Evolutionary conservation across 2,113 vertebrate genomes (phyloP).

Genomic region (Paradisaea rubra): DNA sequence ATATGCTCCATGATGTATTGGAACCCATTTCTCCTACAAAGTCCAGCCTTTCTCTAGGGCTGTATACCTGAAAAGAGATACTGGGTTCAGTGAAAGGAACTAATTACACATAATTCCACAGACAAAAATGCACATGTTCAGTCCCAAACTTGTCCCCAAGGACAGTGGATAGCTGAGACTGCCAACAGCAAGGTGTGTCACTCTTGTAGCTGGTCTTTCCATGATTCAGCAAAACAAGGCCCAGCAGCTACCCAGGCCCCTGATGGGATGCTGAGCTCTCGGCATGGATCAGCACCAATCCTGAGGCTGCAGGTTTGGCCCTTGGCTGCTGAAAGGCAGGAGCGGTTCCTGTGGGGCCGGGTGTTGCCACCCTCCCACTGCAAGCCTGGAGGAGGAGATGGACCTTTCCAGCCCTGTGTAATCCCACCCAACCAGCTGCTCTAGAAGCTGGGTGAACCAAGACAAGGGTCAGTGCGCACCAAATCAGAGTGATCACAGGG

Average conservation of each 20-base stretch:
- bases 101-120: not conserved
- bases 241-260: not conserved
- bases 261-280: not conserved
- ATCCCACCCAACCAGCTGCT: not conserved
- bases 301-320: not conserved
- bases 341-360: not conserved
- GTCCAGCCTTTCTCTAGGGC: not conserved
- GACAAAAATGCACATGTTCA: not conserved
- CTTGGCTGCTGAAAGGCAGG: not conserved
- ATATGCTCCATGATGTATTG: not conserved
- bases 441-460: not conserved
- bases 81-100: not conserved
- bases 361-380: not conserved
- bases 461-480: rapidly evolving
- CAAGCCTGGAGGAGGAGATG: not conserved
- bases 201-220: rapidly evolving
- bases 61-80: not conserved
- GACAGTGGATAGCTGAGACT: not conserved
- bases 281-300: rapidly evolving
- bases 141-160: not conserved
- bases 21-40: not conserved
- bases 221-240: not conserved
- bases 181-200: not conserved
- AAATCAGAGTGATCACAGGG: rapidly evolving
- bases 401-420: not conserved